These are phyloP conservation scores for Gallinago stenura DNA, from an alignment of 2,797 vertebrate species.

Conservation along the genomic window DNA sequence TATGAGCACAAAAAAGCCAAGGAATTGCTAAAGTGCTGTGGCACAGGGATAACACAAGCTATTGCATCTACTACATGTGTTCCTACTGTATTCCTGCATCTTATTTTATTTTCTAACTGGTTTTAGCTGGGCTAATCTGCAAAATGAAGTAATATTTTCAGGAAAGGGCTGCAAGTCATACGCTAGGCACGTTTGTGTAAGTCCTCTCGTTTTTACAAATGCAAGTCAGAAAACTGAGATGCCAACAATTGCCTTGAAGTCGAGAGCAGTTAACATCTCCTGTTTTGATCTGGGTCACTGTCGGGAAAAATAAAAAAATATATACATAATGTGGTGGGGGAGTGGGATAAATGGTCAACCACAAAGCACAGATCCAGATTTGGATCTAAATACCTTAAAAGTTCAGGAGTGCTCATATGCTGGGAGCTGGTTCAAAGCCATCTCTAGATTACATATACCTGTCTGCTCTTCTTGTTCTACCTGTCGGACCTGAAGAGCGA, in stretches of 20 bases:
- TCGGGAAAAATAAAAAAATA: background rate
- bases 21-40: background rate
- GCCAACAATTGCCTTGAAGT: background rate
- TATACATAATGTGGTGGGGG: background rate
- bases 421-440: conserved; percentile 44
- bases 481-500: conserved; percentile 9
- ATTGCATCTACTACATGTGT: background rate
- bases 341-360: conserved; percentile 41
- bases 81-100: background rate
- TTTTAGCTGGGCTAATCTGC: background rate
- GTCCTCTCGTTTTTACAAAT: background rate
- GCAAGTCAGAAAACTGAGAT: background rate
- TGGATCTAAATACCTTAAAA: conserved; percentile 46
- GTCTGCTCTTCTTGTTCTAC: background rate
- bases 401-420: conserved; percentile 34
- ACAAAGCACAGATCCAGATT: conserved; percentile 10
- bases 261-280: background rate
- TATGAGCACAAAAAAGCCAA: background rate
- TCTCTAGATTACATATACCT: background rate
- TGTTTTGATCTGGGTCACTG: background rate
- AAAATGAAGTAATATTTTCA: background rate
- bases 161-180: background rate
- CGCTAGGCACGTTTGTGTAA: background rate
- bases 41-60: background rate
- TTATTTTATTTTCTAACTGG: background rate